Evolutionary conservation across 2,888 invertebrate genomes (phyloP).

Genomic region (Cosmorhoe ocellata): DNA sequence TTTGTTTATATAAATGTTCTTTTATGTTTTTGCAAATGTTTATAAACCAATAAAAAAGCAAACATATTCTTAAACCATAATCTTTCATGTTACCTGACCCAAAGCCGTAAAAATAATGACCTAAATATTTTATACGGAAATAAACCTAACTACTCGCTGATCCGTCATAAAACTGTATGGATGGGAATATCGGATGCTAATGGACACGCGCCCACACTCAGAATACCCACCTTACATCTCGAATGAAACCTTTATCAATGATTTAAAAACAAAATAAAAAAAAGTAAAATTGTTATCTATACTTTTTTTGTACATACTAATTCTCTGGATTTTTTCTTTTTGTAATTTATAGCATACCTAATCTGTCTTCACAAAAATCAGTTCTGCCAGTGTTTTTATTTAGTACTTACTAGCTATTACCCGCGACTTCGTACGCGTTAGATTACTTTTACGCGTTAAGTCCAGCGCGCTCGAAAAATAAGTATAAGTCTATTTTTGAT

Average conservation of each 20-base stretch:
- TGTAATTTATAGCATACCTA: too few species aligned
- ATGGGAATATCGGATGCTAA: conserved; percentile 24
- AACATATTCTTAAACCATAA: conserved; percentile 11
- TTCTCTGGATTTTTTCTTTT: too few species aligned
- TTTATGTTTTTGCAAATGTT: conserved; percentile 9
- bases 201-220: conserved; percentile 27
- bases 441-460: too few species aligned
- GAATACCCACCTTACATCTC: neutral
- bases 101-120: conserved; percentile 30
- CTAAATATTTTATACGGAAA: conserved; percentile 26
- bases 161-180: conserved; percentile 29
- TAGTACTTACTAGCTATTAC: too few species aligned
- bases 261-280: too few species aligned
- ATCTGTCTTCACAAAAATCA: too few species aligned
- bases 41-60: conserved; percentile 11
- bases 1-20: conserved; percentile 18
- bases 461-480: too few species aligned
- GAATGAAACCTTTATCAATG: neutral
- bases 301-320: too few species aligned
- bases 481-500: too few species aligned
- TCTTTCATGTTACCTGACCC: conserved; percentile 15
- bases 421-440: too few species aligned
- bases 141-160: conserved; percentile 25
- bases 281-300: too few species aligned
- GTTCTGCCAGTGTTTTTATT: too few species aligned